A percentile compares a stretch with the other conserved stretches of the same genome.
phyloP scores from a whole-genome alignment of 2,113 vertebrate genomes.

The Sardina pilchardus region DNA sequence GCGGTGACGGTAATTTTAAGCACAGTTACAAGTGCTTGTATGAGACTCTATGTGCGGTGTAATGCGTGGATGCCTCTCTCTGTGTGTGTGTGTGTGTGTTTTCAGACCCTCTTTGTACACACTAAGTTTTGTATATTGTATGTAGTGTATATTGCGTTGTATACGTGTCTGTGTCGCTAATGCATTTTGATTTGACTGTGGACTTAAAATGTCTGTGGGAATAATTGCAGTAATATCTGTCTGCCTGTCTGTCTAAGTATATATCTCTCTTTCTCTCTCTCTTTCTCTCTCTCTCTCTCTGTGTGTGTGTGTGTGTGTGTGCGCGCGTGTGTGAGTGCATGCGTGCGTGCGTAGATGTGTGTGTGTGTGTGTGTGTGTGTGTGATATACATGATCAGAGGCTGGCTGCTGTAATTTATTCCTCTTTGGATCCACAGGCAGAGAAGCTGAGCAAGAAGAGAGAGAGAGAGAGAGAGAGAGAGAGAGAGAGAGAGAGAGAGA shows the following conservation, averaged over 20 bases:
- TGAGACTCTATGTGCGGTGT: neutral
- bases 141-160: neutral
- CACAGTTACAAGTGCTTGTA: neutral
- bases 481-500: neutral
- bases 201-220: neutral
- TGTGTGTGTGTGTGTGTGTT: neutral
- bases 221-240: neutral
- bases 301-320: neutral
- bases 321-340: neutral
- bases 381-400: conserved; percentile 3
- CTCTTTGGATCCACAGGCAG: neutral
- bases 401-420: conserved; percentile 17
- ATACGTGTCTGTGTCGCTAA: neutral
- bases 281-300: too few relatives aligned
- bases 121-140: neutral
- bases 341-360: neutral
- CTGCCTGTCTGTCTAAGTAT: neutral
- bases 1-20: too few relatives aligned
- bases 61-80: neutral
- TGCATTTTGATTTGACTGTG: neutral
- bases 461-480: neutral
- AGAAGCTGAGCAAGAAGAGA: neutral
- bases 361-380: neutral
- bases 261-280: neutral
- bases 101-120: neutral